phyloP scores from a whole-genome alignment of 2,797 vertebrate genomes.

The Ctenochaetus hawaiiensis region DNA sequence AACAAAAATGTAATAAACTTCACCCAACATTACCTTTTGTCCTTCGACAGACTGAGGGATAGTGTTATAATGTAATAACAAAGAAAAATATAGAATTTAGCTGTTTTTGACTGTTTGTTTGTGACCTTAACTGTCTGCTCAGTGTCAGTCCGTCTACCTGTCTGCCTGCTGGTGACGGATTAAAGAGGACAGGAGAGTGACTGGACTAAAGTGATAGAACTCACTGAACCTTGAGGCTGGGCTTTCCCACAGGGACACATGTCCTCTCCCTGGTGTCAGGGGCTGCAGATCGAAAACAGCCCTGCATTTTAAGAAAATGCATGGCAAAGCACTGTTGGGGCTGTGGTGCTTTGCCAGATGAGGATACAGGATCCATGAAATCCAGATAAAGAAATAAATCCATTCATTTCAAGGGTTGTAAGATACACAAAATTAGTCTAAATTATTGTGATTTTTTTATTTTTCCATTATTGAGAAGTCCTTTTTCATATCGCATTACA shows the following conservation, averaged over 20 bases:
- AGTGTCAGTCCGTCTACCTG: constrained; percentile 57
- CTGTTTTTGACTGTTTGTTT: constrained; percentile 26
- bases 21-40: constrained; percentile 15
- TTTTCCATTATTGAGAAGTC: not conserved
- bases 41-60: not conserved
- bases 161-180: constrained; percentile 68
- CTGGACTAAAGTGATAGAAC: constrained; percentile 73
- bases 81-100: not conserved
- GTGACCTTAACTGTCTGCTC: constrained; percentile 52
- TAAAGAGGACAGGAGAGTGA: constrained; percentile 70
- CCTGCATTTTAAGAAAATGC: not conserved
- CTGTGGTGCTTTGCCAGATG: not conserved
- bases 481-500: not conserved
- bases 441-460: not conserved
- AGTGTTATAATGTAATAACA: not conserved
- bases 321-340: not conserved
- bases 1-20: constrained; percentile 25
- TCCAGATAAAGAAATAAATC: not conserved
- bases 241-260: constrained; percentile 66
- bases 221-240: constrained; percentile 67
- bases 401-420: not conserved
- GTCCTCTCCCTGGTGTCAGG: constrained; percentile 59
- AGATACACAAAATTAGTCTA: not conserved
- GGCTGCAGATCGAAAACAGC: not conserved
- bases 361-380: not conserved